Base-by-base conservation (phyloP, 1,140 invertebrate species). In the Apis florea region DNA sequence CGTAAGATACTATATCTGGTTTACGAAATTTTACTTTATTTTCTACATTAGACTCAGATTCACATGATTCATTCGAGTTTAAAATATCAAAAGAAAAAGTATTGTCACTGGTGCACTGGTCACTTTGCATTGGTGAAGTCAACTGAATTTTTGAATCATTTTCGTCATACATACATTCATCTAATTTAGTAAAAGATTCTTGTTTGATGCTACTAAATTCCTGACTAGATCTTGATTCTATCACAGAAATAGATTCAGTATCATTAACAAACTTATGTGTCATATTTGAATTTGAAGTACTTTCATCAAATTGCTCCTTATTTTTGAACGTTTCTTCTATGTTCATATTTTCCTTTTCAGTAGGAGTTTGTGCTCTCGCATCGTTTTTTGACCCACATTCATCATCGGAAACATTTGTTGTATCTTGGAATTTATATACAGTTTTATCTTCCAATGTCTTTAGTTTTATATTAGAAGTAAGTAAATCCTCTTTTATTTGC, bases 181-280 rank as follows among this genome's bases (percentile, higher is more conserved):
- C 49, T 17, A 8, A 24, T 77, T 49, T 40, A n/a, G 26, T n/a
- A 54, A 1, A 26, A 17, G 54, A n/a, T 10, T 61, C 17, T 17
- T 61, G 54, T 40, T 69, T 53, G 47, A 24, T 74, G 47, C n/a
- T 56, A 54, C 49, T 74, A 21, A 40, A 53, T 54, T 77, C 73
- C 17, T 83, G 82, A 81, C 78, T 76, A 81, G 76, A 76, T 49
- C 54, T 68, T 56, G 64, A 72, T 85, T 69, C 51, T 84, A 85
- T 84, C 82, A 84, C 71, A 70, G 82, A 76, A 54, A 56, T 61
- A 1, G n/a, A 66, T 67, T 47, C 49, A 51, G 66, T 69, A 58
- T 63, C 66, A 17, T 68, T 74, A 19, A n/a, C n/a, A 21, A 75
- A 69, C n/a, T 78, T 66, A 40, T 83, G 9, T 61, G 75, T 69